Base-by-base conservation (phyloP, 2,113 vertebrate species). In the Tachycineta bicolor region DNA sequence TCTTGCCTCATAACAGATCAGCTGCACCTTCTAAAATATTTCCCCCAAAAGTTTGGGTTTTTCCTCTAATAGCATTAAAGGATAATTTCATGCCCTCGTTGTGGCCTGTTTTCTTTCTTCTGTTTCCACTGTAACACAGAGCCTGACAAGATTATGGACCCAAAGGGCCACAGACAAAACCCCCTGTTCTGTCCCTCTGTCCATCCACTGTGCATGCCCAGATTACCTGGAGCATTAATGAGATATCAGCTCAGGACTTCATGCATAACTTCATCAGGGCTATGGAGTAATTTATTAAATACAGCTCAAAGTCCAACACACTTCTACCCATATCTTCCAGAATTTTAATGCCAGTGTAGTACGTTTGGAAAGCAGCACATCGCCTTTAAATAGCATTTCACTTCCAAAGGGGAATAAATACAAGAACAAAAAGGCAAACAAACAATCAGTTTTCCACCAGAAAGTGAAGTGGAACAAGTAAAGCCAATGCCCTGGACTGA, bases 301-400 rank as follows among this genome's bases (percentile, higher is more conserved):
- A 19, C 13, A 52, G 9, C 10, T 68, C n/a, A 31, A 85, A 75
- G 44, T 7, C 12, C 11, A 74, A 63, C 13, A 50, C 26, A 11
- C 2, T 73, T 73, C 39, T 46, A 62, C 14, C 29, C 0, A 0
- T 60, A 44, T 28, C 90, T 69, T 52, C 17, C n/a, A 46, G 25
- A 43, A 8, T 59, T 62, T 58, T 25, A 31, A 44, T 63, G 62
- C 23, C 43, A 23, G 14, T 26, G 34, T 7, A 17, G 19, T 13
- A 21, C 44, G 17, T 3, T 6, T 55, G 12, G 26, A 68, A 78
- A 78, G 28, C 22, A 71, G 19, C 16, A 16, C 0, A 5, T 64
- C 63, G 29, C 29, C 63, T 78, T 71, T 58, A 90, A 78, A 63
- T 7, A 75, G 23, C 8, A 8, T 46, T 74, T 75, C 29, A 59